Base-by-base conservation (phyloP, 1,140 invertebrate species). In the Hycleus cichorii region DNA sequence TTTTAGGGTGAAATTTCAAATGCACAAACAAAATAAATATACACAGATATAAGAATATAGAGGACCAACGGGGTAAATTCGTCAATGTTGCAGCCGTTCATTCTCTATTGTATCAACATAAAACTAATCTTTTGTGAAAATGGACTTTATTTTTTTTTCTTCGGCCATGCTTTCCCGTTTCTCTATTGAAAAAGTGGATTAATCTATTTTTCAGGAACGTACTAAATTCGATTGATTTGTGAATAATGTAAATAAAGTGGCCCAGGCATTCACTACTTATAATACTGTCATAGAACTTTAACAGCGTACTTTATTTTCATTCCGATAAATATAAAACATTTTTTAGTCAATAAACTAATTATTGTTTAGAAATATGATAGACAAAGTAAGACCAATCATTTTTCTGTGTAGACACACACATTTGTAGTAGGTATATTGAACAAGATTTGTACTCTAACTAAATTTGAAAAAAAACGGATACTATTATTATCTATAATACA, bases 21-120 rank as follows among this genome's bases (percentile, higher is more conserved):
- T 63, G 61, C 64, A 64, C 58, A 65, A 63, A 61, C 59, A 65
- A 65, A 65, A 61, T 64, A 65, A 54, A 62, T 47, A 63, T 27
- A 18, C 18, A 32, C 32, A 32, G 32, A 32, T 32, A 5, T 32
- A 32, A 5, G 51, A 57, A 32, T 55, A 63, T 64, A 63, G 57
- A 57, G 49, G 54, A 46, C 42, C 42, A 62, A 66, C 63, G 59
- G 59, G 49, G 59, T 52, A 62, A 60, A 62, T 63, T 49, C 47
- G 55, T 42, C 51, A 39, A 58, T 53, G 56, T 50, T 58, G 60
- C 56, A 58, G 55, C 55, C 55, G 56, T 49, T 32, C 43, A 32
- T 32, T 5, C 18, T 18, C 32, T 32, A 32, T 32, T 32, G 32
- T 32, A 32, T 7, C 4, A 32, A 32, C 32, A 32, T 32, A 32